Evolutionary conservation across 2,113 vertebrate genomes (phyloP).

Genomic region (Puma concolor): DNA sequence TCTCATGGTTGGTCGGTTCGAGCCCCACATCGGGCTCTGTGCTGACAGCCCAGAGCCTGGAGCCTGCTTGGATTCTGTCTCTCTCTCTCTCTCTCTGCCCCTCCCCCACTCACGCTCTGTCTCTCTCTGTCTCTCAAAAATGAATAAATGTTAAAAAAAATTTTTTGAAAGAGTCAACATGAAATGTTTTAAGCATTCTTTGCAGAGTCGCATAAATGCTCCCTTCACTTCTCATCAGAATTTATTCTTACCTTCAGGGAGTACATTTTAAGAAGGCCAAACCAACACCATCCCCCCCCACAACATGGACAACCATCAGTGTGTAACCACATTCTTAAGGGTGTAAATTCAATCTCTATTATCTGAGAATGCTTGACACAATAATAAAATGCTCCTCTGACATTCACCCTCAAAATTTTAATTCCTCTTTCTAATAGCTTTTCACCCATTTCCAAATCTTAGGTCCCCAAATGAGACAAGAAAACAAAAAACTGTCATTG

Average conservation of each 20-base stretch:
- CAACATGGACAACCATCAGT: neutral
- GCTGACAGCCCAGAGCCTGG: no score
- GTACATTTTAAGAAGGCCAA: neutral
- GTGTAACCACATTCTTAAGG: neutral
- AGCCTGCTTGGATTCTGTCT: no score
- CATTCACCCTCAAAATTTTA: slow-evolving; percentile 16
- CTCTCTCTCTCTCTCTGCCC: no score
- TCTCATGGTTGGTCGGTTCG: no score
- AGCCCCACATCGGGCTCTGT: no score
- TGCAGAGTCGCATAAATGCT: neutral
- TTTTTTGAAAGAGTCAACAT: neutral
- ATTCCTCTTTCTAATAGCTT: neutral
- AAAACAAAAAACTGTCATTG: neutral
- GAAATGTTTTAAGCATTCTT: neutral
- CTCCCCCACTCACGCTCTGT: no score
- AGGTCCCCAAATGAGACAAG: neutral
- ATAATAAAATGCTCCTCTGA: neutral
- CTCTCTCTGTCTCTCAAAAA: no score
- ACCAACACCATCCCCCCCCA: neutral
- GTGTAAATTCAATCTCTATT: neutral
- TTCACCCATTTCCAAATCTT: neutral
- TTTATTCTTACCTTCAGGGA: neutral
- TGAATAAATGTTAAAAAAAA: no score
- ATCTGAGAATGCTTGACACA: neutral
- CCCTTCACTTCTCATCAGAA: neutral